phyloP scores from a whole-genome alignment of 2,113 vertebrate species.

The Brachyhypopomus gauderio region DNA sequence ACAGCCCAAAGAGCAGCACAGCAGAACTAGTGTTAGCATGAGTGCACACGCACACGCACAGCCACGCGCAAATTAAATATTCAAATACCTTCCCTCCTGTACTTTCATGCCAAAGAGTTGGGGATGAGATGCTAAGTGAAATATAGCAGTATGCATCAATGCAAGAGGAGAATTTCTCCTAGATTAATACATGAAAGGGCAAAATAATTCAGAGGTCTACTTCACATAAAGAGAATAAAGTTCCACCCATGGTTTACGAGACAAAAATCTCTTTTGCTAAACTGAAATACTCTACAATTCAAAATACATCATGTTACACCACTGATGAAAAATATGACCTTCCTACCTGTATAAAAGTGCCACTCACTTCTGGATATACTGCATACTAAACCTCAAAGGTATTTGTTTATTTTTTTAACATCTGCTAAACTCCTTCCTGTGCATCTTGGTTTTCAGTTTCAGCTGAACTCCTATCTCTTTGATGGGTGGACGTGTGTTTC shows the following conservation, averaged over 20 bases:
- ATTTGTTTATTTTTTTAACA: too few species aligned
- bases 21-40: constrained; percentile 29
- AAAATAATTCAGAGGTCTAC: not conserved
- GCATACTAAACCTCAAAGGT: not conserved
- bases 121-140: not conserved
- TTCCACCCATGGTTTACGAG: not conserved
- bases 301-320: not conserved
- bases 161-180: not conserved
- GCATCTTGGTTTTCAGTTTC: too few species aligned
- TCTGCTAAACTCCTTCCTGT: too few species aligned
- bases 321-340: not conserved
- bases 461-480: too few species aligned
- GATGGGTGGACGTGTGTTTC: too few species aligned
- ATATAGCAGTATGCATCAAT: not conserved
- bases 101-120: not conserved
- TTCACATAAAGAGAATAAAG: too few species aligned
- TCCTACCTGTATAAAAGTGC: not conserved
- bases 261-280: not conserved
- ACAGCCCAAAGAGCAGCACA: constrained; percentile 42
- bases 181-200: not conserved
- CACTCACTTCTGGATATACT: not conserved
- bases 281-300: not conserved
- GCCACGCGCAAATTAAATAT: constrained; percentile 25
- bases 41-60: constrained; percentile 31
- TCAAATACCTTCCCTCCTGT: not conserved